A percentile compares a stretch with the other conserved stretches of the same genome.
Conservation (phyloP, 2,797 vertebrate genomes). For the Rachycentron canadum region DNA sequence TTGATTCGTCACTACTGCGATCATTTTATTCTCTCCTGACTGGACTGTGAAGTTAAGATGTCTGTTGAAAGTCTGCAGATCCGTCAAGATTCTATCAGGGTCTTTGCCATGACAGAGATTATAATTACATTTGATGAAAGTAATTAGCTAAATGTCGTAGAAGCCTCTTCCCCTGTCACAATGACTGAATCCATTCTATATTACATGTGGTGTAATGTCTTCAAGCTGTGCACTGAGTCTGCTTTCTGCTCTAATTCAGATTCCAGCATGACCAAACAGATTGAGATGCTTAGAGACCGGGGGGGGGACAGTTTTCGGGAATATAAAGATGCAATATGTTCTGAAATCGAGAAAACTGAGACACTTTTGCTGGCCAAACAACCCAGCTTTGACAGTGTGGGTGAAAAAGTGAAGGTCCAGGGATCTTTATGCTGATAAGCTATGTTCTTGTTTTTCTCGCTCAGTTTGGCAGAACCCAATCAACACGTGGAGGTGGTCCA, state of each 20-base stretch:
- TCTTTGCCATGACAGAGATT: slow-evolving; percentile 48
- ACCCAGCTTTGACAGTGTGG: too few species aligned
- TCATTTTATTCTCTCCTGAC: background rate
- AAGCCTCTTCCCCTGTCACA: slow-evolving; percentile 24
- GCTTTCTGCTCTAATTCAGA: slow-evolving; percentile 20
- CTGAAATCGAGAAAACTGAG: background rate
- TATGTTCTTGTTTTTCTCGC: too few species aligned
- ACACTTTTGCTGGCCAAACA: background rate
- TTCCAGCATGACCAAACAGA: slow-evolving; percentile 45
- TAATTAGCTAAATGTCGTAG: slow-evolving; percentile 59
- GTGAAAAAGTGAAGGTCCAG: too few species aligned
- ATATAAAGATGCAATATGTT: background rate
- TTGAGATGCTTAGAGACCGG: background rate
- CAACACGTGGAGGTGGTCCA: too few species aligned
- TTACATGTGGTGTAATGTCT: slow-evolving; percentile 21
- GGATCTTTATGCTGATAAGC: too few species aligned
- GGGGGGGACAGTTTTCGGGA: background rate
- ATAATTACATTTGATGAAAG: slow-evolving; percentile 48
- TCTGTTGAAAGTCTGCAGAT: slow-evolving; percentile 16
- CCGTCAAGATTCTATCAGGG: slow-evolving; percentile 37
- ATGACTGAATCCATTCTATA: slow-evolving; percentile 38
- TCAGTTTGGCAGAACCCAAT: too few species aligned
- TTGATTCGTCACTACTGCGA: background rate
- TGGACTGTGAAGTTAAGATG: slow-evolving; percentile 17
- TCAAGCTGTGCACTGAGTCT: slow-evolving; percentile 12